These are phyloP conservation scores for Apolygus lucorum DNA, from an alignment of 1,140 invertebrate species.

Conservation along the genomic window DNA sequence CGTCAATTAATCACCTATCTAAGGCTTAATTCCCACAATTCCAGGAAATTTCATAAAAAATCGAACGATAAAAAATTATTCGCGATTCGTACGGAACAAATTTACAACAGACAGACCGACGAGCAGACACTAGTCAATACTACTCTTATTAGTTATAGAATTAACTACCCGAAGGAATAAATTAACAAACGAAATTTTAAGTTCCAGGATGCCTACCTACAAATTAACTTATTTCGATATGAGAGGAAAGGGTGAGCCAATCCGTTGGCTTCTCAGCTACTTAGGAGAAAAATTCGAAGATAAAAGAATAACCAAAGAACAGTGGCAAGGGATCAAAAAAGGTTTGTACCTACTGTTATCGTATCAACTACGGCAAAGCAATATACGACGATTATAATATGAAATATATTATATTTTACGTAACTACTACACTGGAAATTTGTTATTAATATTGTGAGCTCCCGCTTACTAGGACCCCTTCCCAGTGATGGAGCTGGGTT, in stretches of 20 bases:
- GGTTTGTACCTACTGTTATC: conserved; percentile 39
- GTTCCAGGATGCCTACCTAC: conserved; percentile 44
- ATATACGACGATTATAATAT: neutral
- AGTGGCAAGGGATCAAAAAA: conserved; percentile 47
- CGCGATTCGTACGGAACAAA: too few relatives aligned
- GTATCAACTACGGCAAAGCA: neutral
- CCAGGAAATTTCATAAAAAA: too few relatives aligned
- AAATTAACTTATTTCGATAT: conserved; percentile 57
- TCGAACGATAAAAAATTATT: too few relatives aligned
- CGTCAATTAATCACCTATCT: too few relatives aligned
- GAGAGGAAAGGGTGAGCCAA: conserved; percentile 57
- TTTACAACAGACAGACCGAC: too few relatives aligned
- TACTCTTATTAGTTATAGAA: too few relatives aligned
- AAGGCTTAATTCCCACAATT: too few relatives aligned
- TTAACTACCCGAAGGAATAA: too few relatives aligned
- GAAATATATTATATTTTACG: neutral
- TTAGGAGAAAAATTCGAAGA: conserved; percentile 55
- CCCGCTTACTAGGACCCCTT: neutral
- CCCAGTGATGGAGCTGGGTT: neutral
- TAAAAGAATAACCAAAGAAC: conserved; percentile 45
- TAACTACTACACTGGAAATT: neutral
- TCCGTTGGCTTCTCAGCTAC: conserved; percentile 55
- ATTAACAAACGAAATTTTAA: too few relatives aligned
- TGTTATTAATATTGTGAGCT: neutral
- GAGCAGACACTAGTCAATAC: too few relatives aligned